Percentiles rank a stretch among this genome's conserved stretches.
Evolutionary conservation across 2,888 invertebrate species (phyloP).

Genomic region (Amphipyra tragopoginis): DNA sequence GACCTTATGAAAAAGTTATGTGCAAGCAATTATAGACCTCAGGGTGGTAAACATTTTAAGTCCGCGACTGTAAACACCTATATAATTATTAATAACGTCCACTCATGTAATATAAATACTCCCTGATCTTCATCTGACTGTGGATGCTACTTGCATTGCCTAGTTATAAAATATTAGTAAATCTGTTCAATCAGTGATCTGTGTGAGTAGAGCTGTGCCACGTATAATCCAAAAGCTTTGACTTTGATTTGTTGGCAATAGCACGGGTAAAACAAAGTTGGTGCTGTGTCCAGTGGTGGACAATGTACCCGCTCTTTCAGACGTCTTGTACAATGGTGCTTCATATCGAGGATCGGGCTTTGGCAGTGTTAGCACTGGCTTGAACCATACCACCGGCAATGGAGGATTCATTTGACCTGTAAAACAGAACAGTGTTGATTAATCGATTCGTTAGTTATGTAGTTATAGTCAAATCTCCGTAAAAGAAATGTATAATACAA

Average conservation of each 20-base stretch:
- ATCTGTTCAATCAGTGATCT: slow-evolving; percentile 91
- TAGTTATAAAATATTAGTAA: slow-evolving; percentile 3
- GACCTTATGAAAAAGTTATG: too few species aligned
- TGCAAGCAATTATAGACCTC: too few species aligned
- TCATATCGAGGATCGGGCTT: slow-evolving; percentile 91
- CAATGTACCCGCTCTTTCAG: slow-evolving; percentile 95
- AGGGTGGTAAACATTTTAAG: too few species aligned
- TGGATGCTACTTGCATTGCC: slow-evolving; percentile 14
- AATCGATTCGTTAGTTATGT: not conserved
- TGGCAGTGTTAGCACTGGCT: slow-evolving; percentile 91
- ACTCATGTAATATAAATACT: slow-evolving; percentile 17
- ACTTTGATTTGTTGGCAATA: slow-evolving; percentile 91
- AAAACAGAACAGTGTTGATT: slow-evolving; percentile 44
- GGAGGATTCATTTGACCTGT: slow-evolving; percentile 94
- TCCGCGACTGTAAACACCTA: too few species aligned
- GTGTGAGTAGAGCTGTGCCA: slow-evolving; percentile 96
- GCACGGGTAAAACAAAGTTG: slow-evolving; percentile 95
- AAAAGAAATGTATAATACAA: not conserved
- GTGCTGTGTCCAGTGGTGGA: slow-evolving; percentile 98
- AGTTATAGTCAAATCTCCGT: slow-evolving; percentile 3
- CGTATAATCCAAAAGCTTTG: slow-evolving; percentile 96
- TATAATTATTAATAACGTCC: too few species aligned
- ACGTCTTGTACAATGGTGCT: slow-evolving; percentile 96
- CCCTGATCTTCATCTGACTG: slow-evolving; percentile 4
- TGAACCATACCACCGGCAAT: slow-evolving; percentile 91